Base-by-base conservation (phyloP, 35 echinoderm and acorn worm species). In the Stichopus chloronotus region DNA sequence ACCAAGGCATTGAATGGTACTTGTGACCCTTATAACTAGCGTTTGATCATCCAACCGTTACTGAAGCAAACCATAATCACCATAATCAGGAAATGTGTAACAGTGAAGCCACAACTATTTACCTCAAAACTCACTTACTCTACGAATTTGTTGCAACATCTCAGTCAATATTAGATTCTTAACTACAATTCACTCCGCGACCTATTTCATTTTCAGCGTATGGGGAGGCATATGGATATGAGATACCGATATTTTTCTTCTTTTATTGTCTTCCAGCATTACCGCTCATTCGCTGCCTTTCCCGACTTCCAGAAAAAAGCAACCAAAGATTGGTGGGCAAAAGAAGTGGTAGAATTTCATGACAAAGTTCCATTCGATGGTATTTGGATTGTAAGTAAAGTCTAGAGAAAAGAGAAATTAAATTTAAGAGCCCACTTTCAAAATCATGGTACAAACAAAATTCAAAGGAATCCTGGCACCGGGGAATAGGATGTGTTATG, bases 361-460 rank as follows among this genome's bases (percentile, higher is more conserved):
- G 63, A 96, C n/a, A 76, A 78, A 58, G 55, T 98, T 59, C 57
- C 59, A 61, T 98, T 95, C 90, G 96, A 98, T 59, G 96, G 94
- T 83, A 82, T 98, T 10, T 98, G 96, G 96, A 98, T 98, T 58
- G 96, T 98, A 94, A 90, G 96, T 93, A 17, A 87, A 59, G 30
- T 43, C 30, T 43, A 43, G 30, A 43, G 30, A 43, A 43, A 43
- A 43, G 1, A 43, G 3, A 43, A 43, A 43, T 43, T 43, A 43
- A 43, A 43, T 43, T 43, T 0, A 43, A 43, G 30, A 43, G 30
- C 30, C 3, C 30, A 1, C 30, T 43, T 43, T 43, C 30, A n/a
- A n/a, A n/a, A n/a, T n/a, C n/a, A n/a, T 43, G 30, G 30, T 43
- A 3, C 30, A 43, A 43, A 43, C 30, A 43, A 43, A 43, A 43